These are phyloP conservation scores for Ceyx melanurus DNA, from an alignment of 2,113 vertebrate genomes.

Conservation along the genomic window DNA sequence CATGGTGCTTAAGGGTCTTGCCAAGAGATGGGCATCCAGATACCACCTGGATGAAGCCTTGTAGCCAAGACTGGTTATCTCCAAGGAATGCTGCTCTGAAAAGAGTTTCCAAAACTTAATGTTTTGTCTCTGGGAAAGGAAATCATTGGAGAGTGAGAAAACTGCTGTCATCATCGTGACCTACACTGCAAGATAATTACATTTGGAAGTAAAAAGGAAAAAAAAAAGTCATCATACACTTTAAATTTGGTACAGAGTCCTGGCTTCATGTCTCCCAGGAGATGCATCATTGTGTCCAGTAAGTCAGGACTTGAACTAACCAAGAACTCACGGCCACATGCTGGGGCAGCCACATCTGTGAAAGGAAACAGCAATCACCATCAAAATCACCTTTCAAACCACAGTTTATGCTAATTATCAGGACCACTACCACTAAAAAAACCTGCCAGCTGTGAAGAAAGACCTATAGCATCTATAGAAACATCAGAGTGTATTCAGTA, in stretches of 20 bases:
- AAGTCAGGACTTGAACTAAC: constrained; percentile 80
- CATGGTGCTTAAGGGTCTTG: not conserved
- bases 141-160: not conserved
- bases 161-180: not conserved
- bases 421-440: not conserved
- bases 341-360: constrained; percentile 88
- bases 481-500: not conserved
- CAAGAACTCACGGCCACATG: constrained; percentile 89
- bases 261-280: constrained; percentile 85
- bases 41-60: not conserved
- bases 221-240: constrained; percentile 80
- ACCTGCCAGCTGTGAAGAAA: not conserved
- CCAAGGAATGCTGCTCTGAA: not conserved
- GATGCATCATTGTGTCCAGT: constrained; percentile 85
- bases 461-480: not conserved
- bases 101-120: not conserved
- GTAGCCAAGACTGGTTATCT: not conserved
- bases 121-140: not conserved
- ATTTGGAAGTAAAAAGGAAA: not conserved
- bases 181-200: not conserved
- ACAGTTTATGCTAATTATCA: not conserved
- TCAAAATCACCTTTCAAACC: not conserved
- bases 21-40: not conserved
- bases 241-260: constrained; percentile 88
- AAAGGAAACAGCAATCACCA: constrained; percentile 2